Base-by-base conservation (phyloP, 2,797 vertebrate genomes). In the Pipistrellus pipistrellus region DNA sequence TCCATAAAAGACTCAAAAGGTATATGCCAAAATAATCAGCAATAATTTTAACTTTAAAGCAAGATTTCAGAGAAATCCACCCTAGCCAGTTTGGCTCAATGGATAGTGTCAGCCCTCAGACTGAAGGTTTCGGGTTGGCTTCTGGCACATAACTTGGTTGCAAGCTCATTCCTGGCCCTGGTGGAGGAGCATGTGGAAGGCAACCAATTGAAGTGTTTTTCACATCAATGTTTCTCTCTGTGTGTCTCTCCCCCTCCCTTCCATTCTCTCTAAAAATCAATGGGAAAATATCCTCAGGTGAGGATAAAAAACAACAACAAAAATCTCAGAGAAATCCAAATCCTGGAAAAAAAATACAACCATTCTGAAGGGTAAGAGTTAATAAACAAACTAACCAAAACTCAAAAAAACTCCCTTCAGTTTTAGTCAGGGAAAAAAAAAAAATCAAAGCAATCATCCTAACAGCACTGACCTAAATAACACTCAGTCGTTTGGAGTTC, bases 311-410 rank as follows among this genome's bases (percentile, higher is more conserved):
- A 62, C 55, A 57, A 57, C 59, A 62, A 62, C 57, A 59, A 53
- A 55, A n/a, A 78, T 57, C 35, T 88, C 41, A 27, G 17, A 57
- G 17, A 85, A 91, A 77, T 64, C 35, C 57, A 84, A 93, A 91
- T 64, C 53, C 69, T 85, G 62, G 25, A 18, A 55, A 48, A 88
- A 93, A 32, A 88, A 90, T 76, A 68, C 5, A 85, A 57, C 18
- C 18, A 68, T 88, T 41, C n/a, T 82, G 64, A 85, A 96, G 20
- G 15, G 18, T 59, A 85, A 59, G 55, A 57, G 38, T 86, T 83
- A 94, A 92, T 92, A 51, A 91, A 73, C 15, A 90, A 85, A 82
- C 15, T 44, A 95, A 62, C 35, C 30, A 30, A 88, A 95, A 81
- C 1, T 27, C n/a, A 15, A 69, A 59, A 78, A 71, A 91, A 89